phyloP scores from a whole-genome alignment of 2,888 invertebrate genomes.

The Galeruca laticollis region DNA sequence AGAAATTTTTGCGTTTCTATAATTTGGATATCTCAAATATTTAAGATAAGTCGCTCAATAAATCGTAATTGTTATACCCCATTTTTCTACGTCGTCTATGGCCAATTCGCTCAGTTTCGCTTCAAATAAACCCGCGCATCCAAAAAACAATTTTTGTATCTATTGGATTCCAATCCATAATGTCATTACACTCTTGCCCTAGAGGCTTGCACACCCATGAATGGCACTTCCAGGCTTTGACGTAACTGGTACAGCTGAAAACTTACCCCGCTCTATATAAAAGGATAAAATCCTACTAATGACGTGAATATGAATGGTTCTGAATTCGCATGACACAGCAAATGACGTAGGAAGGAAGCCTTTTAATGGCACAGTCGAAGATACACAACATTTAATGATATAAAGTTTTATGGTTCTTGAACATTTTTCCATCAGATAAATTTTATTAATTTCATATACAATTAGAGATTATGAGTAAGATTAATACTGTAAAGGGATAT shows the following conservation, averaged over 20 bases:
- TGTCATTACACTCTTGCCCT: constrained; percentile 17
- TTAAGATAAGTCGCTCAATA: neutral
- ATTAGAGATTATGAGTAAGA: no score
- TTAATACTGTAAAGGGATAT: no score
- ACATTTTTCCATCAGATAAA: no score
- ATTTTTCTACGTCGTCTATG: neutral
- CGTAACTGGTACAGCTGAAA: constrained; percentile 37
- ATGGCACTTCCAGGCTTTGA: constrained; percentile 38
- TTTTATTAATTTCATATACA: no score
- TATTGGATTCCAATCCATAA: constrained; percentile 1
- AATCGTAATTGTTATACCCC: neutral
- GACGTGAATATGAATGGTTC: constrained; percentile 45
- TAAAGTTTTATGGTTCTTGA: no score
- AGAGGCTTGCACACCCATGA: constrained; percentile 20
- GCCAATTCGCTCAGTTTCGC: neutral
- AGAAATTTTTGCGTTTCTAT: no score
- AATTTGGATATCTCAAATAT: neutral
- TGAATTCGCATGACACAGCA: constrained; percentile 44
- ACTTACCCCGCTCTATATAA: constrained; percentile 6
- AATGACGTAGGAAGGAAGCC: constrained; percentile 26
- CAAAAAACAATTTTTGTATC: constrained; percentile 10
- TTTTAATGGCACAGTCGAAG: neutral
- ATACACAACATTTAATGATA: no score
- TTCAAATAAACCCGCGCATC: neutral
- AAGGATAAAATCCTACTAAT: constrained; percentile 24